Base-by-base conservation (phyloP, 2,888 invertebrate genomes). In the Hypomecis atomaria region DNA sequence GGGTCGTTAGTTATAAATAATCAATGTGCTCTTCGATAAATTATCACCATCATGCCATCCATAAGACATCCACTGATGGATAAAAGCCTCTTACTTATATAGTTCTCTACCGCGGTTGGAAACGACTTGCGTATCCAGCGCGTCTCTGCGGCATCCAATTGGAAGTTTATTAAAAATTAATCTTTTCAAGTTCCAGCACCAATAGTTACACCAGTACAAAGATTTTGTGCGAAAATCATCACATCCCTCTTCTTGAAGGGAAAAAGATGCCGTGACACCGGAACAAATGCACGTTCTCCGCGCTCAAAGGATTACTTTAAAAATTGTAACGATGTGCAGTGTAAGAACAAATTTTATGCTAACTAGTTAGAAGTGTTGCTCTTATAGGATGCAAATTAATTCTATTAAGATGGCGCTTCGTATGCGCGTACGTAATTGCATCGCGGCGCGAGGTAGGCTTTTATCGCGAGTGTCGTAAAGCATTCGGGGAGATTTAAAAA, bases 371-470 rank as follows among this genome's bases (percentile, higher is more conserved):
- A 81, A 82, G 79, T 78, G 77, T 84, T 84, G 81, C 81, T 77
- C 79, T 84, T 84, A 83, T 75, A 79, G 81, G 78, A 85, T 87
- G 87, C 83, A 87, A 89, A 88, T 87, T 85, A 87, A 87, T 88
- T 86, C 79, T 82, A 83, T 87, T 87, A 87, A 82, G 83, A 84
- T 79, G 85, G 81, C 83, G 80, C 83, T 82, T 79, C 81, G 82
- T 81, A 83, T 85, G 81, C 84, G 80, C 84, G 83, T 69, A 77
- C 78, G 77, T 84, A 82, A 84, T 85, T 83, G 82, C 78, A 77
- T 74, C 80, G 77, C 71, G 59, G 65, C 34, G 56, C 73, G 74
- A 72, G 70, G 75, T 73, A 76, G 74, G 75, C 79, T 77, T 76
- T 77, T 79, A 76, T 73, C 65, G 71, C 65, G 71, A 70, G 70